Percentiles rank a stretch among this genome's conserved stretches.
phyloP scores from a whole-genome alignment of 2,113 vertebrate species.

The Amblyornis subalaris region DNA sequence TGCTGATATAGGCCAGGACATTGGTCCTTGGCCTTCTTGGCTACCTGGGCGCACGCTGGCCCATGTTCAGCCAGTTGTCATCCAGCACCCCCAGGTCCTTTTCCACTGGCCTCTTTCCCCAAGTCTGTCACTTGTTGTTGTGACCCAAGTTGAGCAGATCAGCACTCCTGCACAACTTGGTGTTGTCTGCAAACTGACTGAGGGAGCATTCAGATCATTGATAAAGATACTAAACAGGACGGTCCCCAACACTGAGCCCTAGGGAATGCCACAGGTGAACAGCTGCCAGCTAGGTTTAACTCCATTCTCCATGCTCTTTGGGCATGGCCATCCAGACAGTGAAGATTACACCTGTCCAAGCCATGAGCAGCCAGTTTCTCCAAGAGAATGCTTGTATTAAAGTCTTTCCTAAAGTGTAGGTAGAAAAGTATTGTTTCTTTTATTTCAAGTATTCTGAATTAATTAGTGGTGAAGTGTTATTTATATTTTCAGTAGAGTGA shows the following conservation, averaged over 20 bases:
- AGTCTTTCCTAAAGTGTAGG: not conserved
- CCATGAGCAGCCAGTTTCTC: not conserved
- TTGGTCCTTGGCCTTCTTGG: not conserved
- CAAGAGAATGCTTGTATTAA: not conserved
- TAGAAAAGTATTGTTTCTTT: not conserved
- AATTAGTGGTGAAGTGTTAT: not conserved
- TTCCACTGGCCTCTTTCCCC: not conserved
- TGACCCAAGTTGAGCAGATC: not conserved
- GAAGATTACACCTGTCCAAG: not conserved
- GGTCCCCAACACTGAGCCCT: too few species aligned
- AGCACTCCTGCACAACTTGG: not conserved
- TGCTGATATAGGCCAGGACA: not conserved
- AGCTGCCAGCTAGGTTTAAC: not conserved
- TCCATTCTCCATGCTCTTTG: not conserved
- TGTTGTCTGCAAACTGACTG: not conserved
- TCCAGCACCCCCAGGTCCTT: not conserved
- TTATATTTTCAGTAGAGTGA: not conserved
- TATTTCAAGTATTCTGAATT: not conserved
- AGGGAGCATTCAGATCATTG: not conserved
- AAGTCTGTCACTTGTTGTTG: not conserved
- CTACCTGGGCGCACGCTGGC: not conserved
- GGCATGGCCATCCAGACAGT: not conserved
- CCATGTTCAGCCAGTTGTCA: fast-evolving
- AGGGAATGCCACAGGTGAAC: not conserved
- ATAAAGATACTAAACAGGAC: not conserved